Conservation (phyloP, 2,797 vertebrate species). For the Myotis pilosus region DNA sequence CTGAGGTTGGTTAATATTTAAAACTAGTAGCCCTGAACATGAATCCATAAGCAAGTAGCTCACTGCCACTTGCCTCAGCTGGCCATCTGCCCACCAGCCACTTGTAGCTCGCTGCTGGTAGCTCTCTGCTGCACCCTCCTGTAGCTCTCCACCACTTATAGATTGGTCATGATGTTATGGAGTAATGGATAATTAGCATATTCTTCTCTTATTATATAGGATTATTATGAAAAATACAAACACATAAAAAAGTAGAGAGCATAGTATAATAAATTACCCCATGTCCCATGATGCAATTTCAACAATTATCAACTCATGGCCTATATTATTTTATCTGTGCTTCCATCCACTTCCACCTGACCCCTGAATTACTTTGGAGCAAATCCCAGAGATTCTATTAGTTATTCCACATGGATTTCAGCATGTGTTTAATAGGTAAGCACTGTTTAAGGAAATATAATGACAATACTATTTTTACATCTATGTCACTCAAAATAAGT, state of each 20-base stretch:
- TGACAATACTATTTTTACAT: constrained; percentile 16
- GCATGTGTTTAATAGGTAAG: background rate
- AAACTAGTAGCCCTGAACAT: background rate
- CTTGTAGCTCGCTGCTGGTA: too few species aligned
- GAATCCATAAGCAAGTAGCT: too few species aligned
- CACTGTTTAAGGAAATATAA: background rate
- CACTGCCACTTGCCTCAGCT: too few species aligned
- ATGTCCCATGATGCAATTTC: background rate
- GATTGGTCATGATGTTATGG: too few species aligned
- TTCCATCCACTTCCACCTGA: background rate
- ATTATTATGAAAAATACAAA: background rate
- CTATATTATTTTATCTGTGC: background rate
- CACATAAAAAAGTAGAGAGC: background rate
- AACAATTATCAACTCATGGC: background rate
- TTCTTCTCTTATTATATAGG: too few species aligned
- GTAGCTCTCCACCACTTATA: too few species aligned
- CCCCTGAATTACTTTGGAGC: constrained; percentile 31
- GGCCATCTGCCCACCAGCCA: too few species aligned
- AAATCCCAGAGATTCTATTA: constrained; percentile 26
- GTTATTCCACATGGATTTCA: background rate
- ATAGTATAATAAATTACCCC: background rate
- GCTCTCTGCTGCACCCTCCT: too few species aligned
- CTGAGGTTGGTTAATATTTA: background rate
- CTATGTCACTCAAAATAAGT: constrained; percentile 15
- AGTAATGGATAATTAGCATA: too few species aligned